Percentiles rank a stretch among this genome's conserved stretches.
Conservation (phyloP, 2,797 vertebrate species). For the Podarcis lilfordi region DNA sequence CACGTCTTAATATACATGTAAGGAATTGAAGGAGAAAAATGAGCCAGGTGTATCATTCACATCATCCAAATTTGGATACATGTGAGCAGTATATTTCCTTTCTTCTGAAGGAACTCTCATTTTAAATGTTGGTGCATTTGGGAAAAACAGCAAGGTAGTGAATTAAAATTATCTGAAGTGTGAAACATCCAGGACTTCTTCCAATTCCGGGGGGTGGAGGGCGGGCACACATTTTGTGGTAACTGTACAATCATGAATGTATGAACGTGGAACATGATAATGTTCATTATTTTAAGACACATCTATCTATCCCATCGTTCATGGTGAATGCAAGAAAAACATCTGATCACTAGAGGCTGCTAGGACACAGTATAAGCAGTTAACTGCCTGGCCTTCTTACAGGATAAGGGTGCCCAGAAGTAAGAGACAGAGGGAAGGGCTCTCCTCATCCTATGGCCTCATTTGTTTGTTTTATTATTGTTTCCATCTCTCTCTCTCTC, state of each 20-base stretch:
- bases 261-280: neutral
- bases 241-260: neutral
- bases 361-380: neutral
- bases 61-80: neutral
- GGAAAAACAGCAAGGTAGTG: neutral
- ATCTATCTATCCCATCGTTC: neutral
- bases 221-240: neutral
- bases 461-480: neutral
- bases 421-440: neutral
- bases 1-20: too few relatives aligned
- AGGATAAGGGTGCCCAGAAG: neutral
- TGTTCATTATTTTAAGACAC: neutral
- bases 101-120: neutral
- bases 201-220: neutral
- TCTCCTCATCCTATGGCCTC: neutral
- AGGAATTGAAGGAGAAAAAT: too few relatives aligned
- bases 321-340: neutral
- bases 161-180: neutral
- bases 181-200: neutral
- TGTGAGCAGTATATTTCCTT: neutral
- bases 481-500: neutral
- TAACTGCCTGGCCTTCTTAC: neutral
- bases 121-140: neutral
- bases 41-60: too few relatives aligned
- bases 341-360: conserved; percentile 20